phyloP scores from a whole-genome alignment of 2,113 vertebrate genomes.

The Plectropomus leopardus region DNA sequence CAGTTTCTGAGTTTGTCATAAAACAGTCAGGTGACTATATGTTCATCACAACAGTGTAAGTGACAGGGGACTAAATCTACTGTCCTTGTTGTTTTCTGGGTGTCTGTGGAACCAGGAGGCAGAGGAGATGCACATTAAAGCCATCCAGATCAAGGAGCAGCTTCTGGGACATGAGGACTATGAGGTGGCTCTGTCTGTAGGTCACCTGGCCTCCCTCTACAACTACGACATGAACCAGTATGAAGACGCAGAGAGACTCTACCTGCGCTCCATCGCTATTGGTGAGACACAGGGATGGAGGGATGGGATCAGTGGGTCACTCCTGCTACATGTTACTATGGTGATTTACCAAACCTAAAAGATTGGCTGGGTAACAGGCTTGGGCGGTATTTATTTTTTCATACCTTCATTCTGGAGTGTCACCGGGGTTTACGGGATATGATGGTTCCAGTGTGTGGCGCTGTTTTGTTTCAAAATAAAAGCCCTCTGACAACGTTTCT shows the following conservation, averaged over 20 bases:
- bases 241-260: conserved; percentile 97
- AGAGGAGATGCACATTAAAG: conserved; percentile 99
- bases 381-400: too few relatives aligned
- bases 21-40: too few relatives aligned
- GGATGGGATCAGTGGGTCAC: neutral
- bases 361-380: too few relatives aligned
- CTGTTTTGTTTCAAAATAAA: too few relatives aligned
- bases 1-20: too few relatives aligned
- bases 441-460: too few relatives aligned
- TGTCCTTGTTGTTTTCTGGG: neutral
- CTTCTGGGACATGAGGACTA: conserved; percentile 98
- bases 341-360: too few relatives aligned
- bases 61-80: too few relatives aligned
- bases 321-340: neutral
- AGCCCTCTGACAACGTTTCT: too few relatives aligned
- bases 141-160: conserved; percentile 99
- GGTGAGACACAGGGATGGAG: conserved; percentile 80
- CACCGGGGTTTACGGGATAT: too few relatives aligned
- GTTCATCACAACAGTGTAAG: too few relatives aligned
- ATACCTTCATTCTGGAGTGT: too few relatives aligned
- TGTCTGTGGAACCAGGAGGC: conserved; percentile 88
- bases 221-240: conserved; percentile 99
- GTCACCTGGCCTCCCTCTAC: conserved; percentile 97
- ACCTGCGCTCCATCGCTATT: conserved; percentile 97
- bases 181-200: conserved; percentile 97